Percentiles rank a stretch among this genome's conserved stretches.
Evolutionary conservation across 2,888 invertebrate species (phyloP).

Genomic region (Hirudinaria manillensis): DNA sequence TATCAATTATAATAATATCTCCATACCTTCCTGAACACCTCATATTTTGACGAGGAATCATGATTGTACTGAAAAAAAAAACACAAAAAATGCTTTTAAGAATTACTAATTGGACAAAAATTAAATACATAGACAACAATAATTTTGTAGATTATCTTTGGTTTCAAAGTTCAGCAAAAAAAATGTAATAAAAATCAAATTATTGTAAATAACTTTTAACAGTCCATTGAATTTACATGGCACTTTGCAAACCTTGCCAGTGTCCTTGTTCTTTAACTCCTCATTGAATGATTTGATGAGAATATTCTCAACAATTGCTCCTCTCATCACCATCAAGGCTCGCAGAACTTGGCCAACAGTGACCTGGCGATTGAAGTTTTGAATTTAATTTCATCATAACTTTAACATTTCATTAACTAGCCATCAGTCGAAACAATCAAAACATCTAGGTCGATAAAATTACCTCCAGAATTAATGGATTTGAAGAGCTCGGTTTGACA

Average conservation of each 20-base stretch:
- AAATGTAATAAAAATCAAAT: neutral
- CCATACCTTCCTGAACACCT: slow-evolving; percentile 21
- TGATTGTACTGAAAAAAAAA: slow-evolving; percentile 6
- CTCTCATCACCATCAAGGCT: slow-evolving; percentile 15
- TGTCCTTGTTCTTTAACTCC: slow-evolving; percentile 1
- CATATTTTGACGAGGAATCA: slow-evolving; percentile 15
- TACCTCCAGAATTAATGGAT: no score
- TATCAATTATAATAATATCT: neutral
- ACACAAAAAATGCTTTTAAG: neutral
- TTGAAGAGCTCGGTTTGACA: no score
- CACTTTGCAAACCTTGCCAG: neutral
- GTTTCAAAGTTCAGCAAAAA: neutral
- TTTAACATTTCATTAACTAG: no score
- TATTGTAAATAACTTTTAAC: no score
- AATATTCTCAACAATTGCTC: slow-evolving; percentile 7
- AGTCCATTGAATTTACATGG: no score
- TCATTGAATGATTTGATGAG: slow-evolving; percentile 14
- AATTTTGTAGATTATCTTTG: no score
- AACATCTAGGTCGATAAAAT: no score
- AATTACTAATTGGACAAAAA: no score
- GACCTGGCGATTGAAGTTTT: neutral
- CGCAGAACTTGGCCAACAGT: slow-evolving; percentile 11
- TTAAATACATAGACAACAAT: neutral
- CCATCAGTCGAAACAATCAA: no score
- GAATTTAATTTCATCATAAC: no score